Evolutionary conservation across 2,888 invertebrate species (phyloP).

Genomic region (Halocaridina rubra): DNA sequence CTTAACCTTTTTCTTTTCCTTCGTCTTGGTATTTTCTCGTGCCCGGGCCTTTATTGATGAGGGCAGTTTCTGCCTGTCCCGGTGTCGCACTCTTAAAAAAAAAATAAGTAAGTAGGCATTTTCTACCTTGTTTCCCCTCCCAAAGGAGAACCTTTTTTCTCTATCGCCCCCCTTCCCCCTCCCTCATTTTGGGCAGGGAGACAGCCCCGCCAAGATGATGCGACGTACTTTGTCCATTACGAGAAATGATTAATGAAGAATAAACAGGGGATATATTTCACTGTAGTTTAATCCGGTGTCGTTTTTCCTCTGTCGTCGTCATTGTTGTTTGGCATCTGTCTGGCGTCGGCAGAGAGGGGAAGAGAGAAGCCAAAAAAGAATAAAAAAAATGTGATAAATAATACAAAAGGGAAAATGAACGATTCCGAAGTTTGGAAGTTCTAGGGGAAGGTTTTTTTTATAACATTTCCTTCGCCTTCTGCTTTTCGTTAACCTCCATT

Average conservation of each 20-base stretch:
- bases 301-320: neutral
- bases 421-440: neutral
- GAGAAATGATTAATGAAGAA: constrained; percentile 16
- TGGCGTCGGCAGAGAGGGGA: neutral
- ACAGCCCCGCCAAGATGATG: neutral
- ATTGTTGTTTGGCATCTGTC: neutral
- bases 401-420: neutral
- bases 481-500: too few species aligned
- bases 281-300: neutral
- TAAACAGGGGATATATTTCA: constrained; percentile 5
- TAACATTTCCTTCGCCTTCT: too few species aligned
- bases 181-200: too few species aligned
- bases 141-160: neutral
- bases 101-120: too few species aligned
- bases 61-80: too few species aligned
- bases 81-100: too few species aligned
- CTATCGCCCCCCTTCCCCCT: neutral
- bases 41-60: too few species aligned
- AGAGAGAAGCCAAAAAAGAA: neutral
- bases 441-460: neutral
- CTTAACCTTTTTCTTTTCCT: too few species aligned
- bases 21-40: too few species aligned
- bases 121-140: too few species aligned
- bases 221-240: neutral
- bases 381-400: neutral